Base-by-base conservation (phyloP, 2,888 invertebrate genomes). In the Lymantria dispar region DNA sequence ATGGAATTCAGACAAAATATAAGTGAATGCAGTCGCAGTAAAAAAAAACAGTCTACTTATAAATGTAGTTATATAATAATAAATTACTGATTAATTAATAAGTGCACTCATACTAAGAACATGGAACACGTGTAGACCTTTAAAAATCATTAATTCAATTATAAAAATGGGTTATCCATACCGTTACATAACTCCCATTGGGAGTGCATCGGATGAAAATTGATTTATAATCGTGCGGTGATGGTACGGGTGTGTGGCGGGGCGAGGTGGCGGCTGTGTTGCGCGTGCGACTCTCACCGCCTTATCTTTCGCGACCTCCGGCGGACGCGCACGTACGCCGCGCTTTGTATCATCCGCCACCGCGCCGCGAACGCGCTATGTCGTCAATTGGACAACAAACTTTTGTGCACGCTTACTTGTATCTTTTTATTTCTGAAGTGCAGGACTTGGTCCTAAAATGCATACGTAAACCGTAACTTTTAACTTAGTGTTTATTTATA, bases 251-350 rank as follows among this genome's bases (percentile, higher is more conserved):
- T 72, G 72, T 70, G 71, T 76, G 80, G 80, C 72, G 76, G 72
- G 80, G 80, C 77, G 80, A 54, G 78, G 73, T 71, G 78, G 70
- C 74, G 72, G 73, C 73, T 56, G 80, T 73, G 71, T 70, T 80
- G 87, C 86, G 88, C 87, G 73, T 82, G 82, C 86, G 88, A 80
- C 89, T 90, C 89, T 90, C 90, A 84, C 90, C 87, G 82, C 79
- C 89, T 91, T 91, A 91, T 91, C 91, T 91, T 84, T 79, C 87
- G 91, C 91, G 91, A 88, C 91, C 90, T 89, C 90, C 88, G 89
- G 78, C 80, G 85, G 83, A 87, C 88, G 88, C 88, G 88, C 85
- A 88, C 86, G 84, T 81, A 67, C 77, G 75, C 80, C 76, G 82
- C 83, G 86, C 78, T 77, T 76, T 78, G 74, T 70, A 67, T 74